phyloP scores from a whole-genome alignment of 2,888 invertebrate species.

The Latheticus oryzae region DNA sequence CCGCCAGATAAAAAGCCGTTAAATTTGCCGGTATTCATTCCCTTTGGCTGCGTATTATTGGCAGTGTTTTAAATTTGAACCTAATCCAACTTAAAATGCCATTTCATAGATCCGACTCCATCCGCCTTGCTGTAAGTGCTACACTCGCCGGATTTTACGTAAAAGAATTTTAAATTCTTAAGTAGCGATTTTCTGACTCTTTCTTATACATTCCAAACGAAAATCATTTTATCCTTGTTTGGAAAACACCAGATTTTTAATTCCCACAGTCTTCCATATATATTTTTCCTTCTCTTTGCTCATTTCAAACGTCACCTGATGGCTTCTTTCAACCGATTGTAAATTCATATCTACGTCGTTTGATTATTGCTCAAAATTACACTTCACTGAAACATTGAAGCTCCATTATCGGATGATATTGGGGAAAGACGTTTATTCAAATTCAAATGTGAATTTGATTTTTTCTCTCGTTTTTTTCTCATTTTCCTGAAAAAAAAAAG shows the following conservation, averaged over 20 bases:
- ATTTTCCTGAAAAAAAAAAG: conserved; percentile 54
- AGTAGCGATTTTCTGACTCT: conserved; percentile 56
- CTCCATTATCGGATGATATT: not conserved
- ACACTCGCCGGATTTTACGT: conserved; percentile 65
- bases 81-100: conserved; percentile 69
- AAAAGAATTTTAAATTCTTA: conserved; percentile 68
- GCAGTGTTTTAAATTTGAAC: conserved; percentile 67
- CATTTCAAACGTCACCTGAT: conserved; percentile 9
- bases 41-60: conserved; percentile 65
- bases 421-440: conserved; percentile 4
- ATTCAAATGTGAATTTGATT: not conserved
- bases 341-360: conserved; percentile 6
- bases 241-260: conserved; percentile 68
- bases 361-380: not conserved
- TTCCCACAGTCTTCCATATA: conserved; percentile 66
- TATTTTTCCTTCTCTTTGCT: conserved; percentile 60
- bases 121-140: conserved; percentile 61
- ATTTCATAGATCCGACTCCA: conserved; percentile 66
- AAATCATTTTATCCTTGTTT: conserved; percentile 52
- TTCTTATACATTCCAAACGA: conserved; percentile 37
- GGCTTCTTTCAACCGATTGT: conserved; percentile 16
- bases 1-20: conserved; percentile 52
- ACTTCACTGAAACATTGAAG: not conserved
- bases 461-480: conserved; percentile 10
- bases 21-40: conserved; percentile 58